Evolutionary conservation across 2,797 vertebrate species (phyloP), one percentile per base, ranked within the genome.

Genomic region (Notolepis coatsorum): DNA sequence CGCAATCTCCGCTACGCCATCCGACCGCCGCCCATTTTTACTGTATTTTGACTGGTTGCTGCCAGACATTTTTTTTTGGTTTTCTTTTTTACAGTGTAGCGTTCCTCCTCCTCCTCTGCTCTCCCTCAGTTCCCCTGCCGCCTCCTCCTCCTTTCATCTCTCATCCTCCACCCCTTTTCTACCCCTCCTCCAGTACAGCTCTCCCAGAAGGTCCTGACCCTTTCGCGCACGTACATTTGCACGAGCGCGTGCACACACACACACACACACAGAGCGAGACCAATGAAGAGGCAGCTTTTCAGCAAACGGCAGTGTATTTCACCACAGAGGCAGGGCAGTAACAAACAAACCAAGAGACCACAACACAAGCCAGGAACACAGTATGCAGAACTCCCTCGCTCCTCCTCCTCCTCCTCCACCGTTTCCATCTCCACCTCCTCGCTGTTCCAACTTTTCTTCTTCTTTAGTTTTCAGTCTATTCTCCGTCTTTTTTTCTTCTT

Each of bases 301-400:
- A 78, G 82, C 83, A 84, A 82, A 84, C 57, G 72, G 80, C 77
- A 80, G 77, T 84, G 82, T 87, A 84, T 88, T 86, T 81, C 82
- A 85, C 76, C 81, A 83, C 81, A 82, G 74, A 84, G 78, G 74
- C 73, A 77, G 79, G 74, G 71, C 70, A 78, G 68, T 33, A 73
- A 77, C 65, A 69, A 63, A 70, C 37, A 54, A 61, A 70, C 65
- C 71, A 77, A 46, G 24, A 50, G 25, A 42, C 28, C 43, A 53
- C 15, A 23, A 10, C 4, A 20, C 20, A 15, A 24, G 24, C 3
- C 18, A 31, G 46, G 17, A 23, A 35, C 7, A 7, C 13, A 2
- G 5, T 2, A 6, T 7, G 7, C 13, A 27, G 17, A 61, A 62
- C 31, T 8, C 77, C 70, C 65, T 3, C 37, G 5, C 63, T 56